Percentiles rank a stretch among this genome's conserved stretches.
These are phyloP conservation scores for Diarsia mendica DNA, from an alignment of 2,888 invertebrate species.

Conservation along the genomic window DNA sequence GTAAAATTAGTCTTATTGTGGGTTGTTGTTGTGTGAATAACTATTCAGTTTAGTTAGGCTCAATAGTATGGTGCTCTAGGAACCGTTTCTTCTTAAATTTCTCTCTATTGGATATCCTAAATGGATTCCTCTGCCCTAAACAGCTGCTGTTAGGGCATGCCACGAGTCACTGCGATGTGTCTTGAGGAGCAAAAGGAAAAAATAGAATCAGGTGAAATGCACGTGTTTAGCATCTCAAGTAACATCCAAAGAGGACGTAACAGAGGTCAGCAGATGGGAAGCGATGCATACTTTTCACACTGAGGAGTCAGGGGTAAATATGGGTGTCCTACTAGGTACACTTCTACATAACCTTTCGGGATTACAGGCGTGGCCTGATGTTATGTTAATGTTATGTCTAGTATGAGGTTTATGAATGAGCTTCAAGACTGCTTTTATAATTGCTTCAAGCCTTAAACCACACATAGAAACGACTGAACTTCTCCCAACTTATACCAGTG, in stretches of 20 bases:
- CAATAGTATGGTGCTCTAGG: not conserved
- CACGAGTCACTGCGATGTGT: not conserved
- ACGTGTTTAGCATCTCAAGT: not conserved
- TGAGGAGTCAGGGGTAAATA: not conserved
- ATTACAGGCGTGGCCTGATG: no score
- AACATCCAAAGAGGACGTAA: not conserved
- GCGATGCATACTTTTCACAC: not conserved
- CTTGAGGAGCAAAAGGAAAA: not conserved
- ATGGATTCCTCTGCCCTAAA: no score
- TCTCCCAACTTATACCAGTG: not conserved
- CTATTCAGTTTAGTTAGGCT: not conserved
- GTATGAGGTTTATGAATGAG: not conserved
- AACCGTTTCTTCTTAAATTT: no score
- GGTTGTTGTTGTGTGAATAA: not conserved
- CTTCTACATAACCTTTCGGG: no score
- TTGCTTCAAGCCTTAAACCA: not conserved
- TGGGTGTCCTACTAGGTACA: no score
- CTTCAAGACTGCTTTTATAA: not conserved
- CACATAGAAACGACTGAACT: not conserved
- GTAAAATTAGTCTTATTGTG: not conserved
- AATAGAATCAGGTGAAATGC: not conserved
- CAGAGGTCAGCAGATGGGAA: no score
- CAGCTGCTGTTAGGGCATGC: not conserved
- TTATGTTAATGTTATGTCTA: no score
- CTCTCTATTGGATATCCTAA: no score